These are phyloP conservation scores for Ophioderma brevispina DNA, from an alignment of 35 echinoderm and acorn worm species.

Conservation along the genomic window DNA sequence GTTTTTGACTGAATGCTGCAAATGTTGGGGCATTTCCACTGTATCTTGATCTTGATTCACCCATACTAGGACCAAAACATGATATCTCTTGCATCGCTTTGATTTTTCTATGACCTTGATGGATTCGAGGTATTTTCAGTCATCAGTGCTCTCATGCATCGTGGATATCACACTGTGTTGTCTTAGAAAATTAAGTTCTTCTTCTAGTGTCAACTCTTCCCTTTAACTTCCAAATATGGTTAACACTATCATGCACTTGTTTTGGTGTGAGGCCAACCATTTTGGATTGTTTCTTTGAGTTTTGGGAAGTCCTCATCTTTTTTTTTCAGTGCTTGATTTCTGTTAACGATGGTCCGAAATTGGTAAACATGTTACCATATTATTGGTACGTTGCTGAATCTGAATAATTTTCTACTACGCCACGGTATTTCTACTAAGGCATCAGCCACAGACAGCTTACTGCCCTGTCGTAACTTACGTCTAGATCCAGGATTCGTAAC, in stretches of 20 bases:
- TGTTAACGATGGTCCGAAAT: not conserved
- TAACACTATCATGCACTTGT: not conserved
- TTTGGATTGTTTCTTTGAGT: slow-evolving; percentile 10
- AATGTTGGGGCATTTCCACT: no score
- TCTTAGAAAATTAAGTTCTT: slow-evolving; percentile 17
- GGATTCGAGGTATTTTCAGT: slow-evolving; percentile 9
- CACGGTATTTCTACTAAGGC: slow-evolving; percentile 11
- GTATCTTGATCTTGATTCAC: not conserved
- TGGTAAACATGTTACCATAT: slow-evolving; percentile 15
- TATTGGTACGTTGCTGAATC: slow-evolving; percentile 23
- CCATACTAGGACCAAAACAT: slow-evolving; percentile 28
- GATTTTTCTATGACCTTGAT: slow-evolving; percentile 18
- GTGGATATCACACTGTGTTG: slow-evolving; percentile 15
- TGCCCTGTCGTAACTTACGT: slow-evolving; percentile 9
- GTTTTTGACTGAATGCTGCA: not conserved
- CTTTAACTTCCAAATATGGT: slow-evolving; percentile 20
- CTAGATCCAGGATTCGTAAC: slow-evolving; percentile 37
- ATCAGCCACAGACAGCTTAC: slow-evolving; percentile 29
- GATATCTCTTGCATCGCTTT: not conserved
- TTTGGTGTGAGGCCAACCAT: slow-evolving; percentile 31
- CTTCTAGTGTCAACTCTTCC: slow-evolving; percentile 16
- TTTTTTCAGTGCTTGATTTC: slow-evolving; percentile 3
- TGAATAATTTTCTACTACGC: slow-evolving; percentile 24
- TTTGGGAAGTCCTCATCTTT: slow-evolving; percentile 8
- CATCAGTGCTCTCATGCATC: slow-evolving; percentile 17